Conservation (phyloP, 2,888 invertebrate species). For the Pseudoips prasinana region DNA sequence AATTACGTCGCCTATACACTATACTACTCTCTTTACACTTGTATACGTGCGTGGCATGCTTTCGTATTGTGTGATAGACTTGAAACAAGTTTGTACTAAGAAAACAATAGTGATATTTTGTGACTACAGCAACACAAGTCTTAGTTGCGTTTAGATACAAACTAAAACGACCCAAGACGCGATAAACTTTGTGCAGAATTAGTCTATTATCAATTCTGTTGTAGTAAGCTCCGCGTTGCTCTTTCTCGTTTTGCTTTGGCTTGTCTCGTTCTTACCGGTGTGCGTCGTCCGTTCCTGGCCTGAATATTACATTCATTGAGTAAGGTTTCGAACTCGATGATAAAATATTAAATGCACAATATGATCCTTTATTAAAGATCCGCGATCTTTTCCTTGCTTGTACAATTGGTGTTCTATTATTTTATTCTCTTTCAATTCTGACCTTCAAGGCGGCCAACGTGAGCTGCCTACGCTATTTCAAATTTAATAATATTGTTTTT, state of each 20-base stretch:
- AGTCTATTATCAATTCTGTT: slow-evolving; percentile 39
- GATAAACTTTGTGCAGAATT: slow-evolving; percentile 23
- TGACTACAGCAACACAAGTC: slow-evolving; percentile 13
- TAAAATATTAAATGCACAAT: slow-evolving; percentile 34
- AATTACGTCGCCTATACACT: slow-evolving; percentile 24
- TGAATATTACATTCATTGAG: slow-evolving; percentile 54
- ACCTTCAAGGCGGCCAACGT: too few relatives aligned
- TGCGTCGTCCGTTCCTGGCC: slow-evolving; percentile 29
- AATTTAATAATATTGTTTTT: too few relatives aligned
- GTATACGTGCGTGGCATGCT: slow-evolving; percentile 23
- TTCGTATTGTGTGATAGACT: slow-evolving; percentile 14
- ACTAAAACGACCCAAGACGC: slow-evolving; percentile 15
- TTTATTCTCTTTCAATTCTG: too few relatives aligned
- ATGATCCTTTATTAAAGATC: slow-evolving; percentile 15
- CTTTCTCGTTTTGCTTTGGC: slow-evolving; percentile 36
- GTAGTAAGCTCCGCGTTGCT: slow-evolving; percentile 41
- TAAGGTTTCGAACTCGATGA: slow-evolving; percentile 36
- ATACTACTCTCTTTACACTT: slow-evolving; percentile 28
- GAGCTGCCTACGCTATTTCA: too few relatives aligned
- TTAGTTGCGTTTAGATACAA: slow-evolving; percentile 11
- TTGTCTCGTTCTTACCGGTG: slow-evolving; percentile 37
- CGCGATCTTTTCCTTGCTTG: slow-evolving; percentile 5
- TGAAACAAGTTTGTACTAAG: slow-evolving; percentile 10
- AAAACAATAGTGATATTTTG: slow-evolving; percentile 23
- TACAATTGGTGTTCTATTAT: slow-evolving; percentile 11